Conservation (phyloP, 2,888 invertebrate species). For the Yponomeuta sedellus region DNA sequence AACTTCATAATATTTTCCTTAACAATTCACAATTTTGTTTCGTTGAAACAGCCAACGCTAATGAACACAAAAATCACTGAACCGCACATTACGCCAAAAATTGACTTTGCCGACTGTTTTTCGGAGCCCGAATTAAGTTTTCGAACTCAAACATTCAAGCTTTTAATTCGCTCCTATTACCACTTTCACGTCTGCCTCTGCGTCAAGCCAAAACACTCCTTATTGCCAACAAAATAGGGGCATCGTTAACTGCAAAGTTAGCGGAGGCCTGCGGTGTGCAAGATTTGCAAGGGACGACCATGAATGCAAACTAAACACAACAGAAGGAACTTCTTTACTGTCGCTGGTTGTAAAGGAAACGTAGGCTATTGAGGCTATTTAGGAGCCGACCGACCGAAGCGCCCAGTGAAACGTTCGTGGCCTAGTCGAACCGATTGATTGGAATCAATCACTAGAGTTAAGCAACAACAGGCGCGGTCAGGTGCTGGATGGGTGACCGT, state of each 20-base stretch:
- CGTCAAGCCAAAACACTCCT: background rate
- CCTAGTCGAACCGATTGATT: no score
- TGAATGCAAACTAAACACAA: background rate
- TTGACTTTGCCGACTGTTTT: background rate
- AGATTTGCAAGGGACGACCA: background rate
- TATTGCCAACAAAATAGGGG: background rate
- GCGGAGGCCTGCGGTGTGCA: background rate
- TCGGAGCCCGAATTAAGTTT: background rate
- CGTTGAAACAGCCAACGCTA: background rate
- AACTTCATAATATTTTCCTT: no score
- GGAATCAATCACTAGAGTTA: no score
- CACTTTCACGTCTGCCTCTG: background rate
- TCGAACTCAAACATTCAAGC: slow-evolving; percentile 3
- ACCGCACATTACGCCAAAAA: background rate
- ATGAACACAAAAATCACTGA: background rate
- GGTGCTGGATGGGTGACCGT: no score
- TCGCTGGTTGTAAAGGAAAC: no score
- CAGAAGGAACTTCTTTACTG: background rate
- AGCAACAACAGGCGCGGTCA: no score
- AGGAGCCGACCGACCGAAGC: no score
- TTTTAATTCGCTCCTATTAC: slow-evolving; percentile 1
- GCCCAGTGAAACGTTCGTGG: no score
- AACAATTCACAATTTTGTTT: no score
- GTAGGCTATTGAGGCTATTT: no score
- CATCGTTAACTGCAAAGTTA: background rate